These are phyloP conservation scores for Zeus faber DNA, from an alignment of 2,113 vertebrate genomes.

Conservation along the genomic window DNA sequence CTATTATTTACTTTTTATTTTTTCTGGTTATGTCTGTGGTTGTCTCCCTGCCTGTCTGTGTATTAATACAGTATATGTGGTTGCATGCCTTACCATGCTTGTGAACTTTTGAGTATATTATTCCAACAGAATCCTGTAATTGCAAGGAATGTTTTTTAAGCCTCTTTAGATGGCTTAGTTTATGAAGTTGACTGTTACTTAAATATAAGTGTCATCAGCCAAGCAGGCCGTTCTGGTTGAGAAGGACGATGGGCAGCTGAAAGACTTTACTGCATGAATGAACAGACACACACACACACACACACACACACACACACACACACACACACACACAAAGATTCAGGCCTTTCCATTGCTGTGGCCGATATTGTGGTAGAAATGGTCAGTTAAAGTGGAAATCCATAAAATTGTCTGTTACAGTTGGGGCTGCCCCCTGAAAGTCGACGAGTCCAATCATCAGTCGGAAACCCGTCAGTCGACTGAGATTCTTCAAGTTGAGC, in stretches of 20 bases:
- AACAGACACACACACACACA: not conserved
- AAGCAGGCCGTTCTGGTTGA: conserved; percentile 4
- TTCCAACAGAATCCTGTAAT: conserved; percentile 30
- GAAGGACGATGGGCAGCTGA: not conserved
- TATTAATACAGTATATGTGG: too few species aligned
- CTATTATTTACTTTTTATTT: too few species aligned
- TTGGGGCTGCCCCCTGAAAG: too few species aligned
- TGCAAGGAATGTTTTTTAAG: conserved; percentile 31
- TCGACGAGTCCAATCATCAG: too few species aligned
- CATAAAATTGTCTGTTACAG: not conserved
- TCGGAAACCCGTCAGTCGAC: too few species aligned
- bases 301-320: not conserved
- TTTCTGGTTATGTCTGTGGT: too few species aligned
- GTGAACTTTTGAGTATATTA: conserved; percentile 13
- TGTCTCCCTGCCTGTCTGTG: too few species aligned
- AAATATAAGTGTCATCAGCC: conserved; percentile 31
- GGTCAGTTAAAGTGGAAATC: not conserved
- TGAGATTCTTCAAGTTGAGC: too few species aligned
- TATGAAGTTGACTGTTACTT: conserved; percentile 39
- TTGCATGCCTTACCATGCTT: conserved; percentile 24
- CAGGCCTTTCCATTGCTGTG: not conserved
- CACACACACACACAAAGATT: not conserved
- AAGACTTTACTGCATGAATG: not conserved
- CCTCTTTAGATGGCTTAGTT: conserved; percentile 40
- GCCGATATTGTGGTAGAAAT: not conserved